phyloP scores from a whole-genome alignment of 2,888 invertebrate genomes.

The Listrodromus nycthemerus region DNA sequence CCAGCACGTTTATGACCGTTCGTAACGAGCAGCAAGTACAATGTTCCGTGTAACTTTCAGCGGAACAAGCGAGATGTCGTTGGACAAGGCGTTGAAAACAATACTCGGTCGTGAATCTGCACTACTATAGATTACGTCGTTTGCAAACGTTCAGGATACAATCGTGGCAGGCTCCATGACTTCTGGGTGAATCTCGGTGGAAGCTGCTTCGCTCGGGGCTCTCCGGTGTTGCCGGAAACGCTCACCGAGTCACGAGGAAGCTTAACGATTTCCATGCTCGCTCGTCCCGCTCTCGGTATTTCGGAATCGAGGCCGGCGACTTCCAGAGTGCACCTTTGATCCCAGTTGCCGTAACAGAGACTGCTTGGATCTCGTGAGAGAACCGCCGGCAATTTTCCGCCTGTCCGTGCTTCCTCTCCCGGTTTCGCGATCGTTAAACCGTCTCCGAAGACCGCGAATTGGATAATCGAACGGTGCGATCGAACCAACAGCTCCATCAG shows the following conservation, averaged over 20 bases:
- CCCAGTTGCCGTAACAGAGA: not conserved
- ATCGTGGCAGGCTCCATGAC: constrained; percentile 24
- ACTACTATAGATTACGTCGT: not conserved
- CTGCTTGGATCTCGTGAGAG: constrained; percentile 4
- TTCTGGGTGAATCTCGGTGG: constrained; percentile 35
- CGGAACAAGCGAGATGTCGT: constrained; percentile 15
- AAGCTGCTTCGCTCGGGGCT: not conserved
- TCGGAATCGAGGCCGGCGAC: constrained; percentile 54
- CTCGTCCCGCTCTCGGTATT: constrained; percentile 42
- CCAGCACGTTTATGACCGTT: not conserved
- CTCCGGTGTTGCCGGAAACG: constrained; percentile 63
- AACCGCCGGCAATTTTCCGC: constrained; percentile 20
- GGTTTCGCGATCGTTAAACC: constrained; percentile 15
- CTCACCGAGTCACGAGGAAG: constrained; percentile 59
- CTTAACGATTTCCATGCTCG: constrained; percentile 5
- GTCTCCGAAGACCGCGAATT: not conserved
- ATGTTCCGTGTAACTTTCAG: not conserved
- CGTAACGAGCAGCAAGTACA: constrained; percentile 7
- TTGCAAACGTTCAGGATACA: constrained; percentile 17
- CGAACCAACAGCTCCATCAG: not conserved
- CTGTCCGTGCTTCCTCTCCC: not conserved
- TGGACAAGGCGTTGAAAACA: constrained; percentile 30
- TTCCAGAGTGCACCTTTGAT: constrained; percentile 39
- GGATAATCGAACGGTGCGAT: constrained; percentile 16
- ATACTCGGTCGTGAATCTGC: constrained; percentile 35